Percentiles rank a stretch among this genome's conserved stretches.
phyloP scores from a whole-genome alignment of 1,140 invertebrate species.

The Choristoneura fumiferana region DNA sequence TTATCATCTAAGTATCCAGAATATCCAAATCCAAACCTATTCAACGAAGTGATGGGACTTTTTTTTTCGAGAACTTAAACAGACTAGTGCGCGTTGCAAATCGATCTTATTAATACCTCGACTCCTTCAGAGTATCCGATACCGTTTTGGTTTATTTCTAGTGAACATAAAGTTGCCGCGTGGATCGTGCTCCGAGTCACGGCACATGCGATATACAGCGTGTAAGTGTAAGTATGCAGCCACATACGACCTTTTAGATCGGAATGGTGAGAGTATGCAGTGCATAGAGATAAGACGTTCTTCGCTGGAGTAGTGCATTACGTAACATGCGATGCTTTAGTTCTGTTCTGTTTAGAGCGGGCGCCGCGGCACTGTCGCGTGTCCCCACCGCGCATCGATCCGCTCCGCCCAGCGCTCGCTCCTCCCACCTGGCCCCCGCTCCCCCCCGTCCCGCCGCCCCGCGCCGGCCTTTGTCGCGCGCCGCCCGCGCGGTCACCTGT shows the following conservation, averaged over 20 bases:
- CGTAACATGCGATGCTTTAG: constrained; percentile 42
- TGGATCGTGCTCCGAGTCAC: constrained; percentile 6
- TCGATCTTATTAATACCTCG: background rate
- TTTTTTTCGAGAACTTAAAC: no score
- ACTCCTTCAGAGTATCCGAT: background rate
- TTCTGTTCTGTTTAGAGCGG: constrained; percentile 64
- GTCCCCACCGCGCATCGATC: constrained; percentile 74
- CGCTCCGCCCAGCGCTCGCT: constrained; percentile 71
- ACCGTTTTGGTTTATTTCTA: constrained; percentile 3
- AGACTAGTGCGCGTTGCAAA: background rate
- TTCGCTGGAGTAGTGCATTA: constrained; percentile 28
- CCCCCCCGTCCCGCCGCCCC: constrained; percentile 30
- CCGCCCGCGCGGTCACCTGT: constrained; percentile 74
- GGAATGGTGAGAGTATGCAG: no score
- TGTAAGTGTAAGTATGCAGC: no score
- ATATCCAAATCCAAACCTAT: no score
- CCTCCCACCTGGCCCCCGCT: constrained; percentile 54
- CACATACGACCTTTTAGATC: no score
- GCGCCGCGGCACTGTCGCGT: constrained; percentile 59
- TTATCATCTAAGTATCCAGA: no score
- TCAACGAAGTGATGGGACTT: no score
- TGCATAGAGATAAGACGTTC: no score
- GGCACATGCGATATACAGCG: background rate
- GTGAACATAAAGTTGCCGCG: background rate
- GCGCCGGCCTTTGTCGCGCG: constrained; percentile 60